phyloP scores from a whole-genome alignment of 1,140 invertebrate genomes.

The Hirudo medicinalis region DNA sequence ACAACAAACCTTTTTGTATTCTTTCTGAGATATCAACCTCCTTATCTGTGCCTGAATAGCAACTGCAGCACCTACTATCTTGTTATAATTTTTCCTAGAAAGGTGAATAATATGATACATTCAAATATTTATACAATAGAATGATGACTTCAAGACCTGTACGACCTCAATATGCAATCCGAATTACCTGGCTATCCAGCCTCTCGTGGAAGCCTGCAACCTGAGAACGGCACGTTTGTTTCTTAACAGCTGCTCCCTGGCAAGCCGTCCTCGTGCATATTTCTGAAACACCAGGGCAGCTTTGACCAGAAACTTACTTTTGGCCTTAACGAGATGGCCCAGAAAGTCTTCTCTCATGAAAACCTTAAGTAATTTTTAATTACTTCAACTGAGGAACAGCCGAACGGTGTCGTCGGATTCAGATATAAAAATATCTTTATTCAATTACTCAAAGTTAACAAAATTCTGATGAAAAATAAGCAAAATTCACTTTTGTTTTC shows the following conservation, averaged over 20 bases:
- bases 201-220: neutral
- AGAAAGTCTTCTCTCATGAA: slow-evolving; percentile 5
- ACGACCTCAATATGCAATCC: neutral
- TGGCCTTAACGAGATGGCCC: neutral
- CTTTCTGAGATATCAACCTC: too few relatives aligned
- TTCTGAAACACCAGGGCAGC: neutral
- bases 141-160: too few relatives aligned
- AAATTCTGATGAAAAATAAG: too few relatives aligned
- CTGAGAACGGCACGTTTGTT: neutral
- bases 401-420: neutral
- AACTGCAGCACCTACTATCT: too few relatives aligned
- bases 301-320: neutral
- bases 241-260: neutral
- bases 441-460: neutral
- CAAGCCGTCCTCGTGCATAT: neutral
- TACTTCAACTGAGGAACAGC: too few relatives aligned
- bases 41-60: too few relatives aligned
- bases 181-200: neutral
- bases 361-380: neutral
- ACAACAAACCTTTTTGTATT: too few relatives aligned
- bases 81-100: too few relatives aligned
- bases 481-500: slow-evolving; percentile 7
- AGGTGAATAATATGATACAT: too few relatives aligned
- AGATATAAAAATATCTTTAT: neutral
- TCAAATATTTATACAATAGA: too few relatives aligned